Conservation (phyloP, 2,797 vertebrate species). For the Myripristis jacobus region DNA sequence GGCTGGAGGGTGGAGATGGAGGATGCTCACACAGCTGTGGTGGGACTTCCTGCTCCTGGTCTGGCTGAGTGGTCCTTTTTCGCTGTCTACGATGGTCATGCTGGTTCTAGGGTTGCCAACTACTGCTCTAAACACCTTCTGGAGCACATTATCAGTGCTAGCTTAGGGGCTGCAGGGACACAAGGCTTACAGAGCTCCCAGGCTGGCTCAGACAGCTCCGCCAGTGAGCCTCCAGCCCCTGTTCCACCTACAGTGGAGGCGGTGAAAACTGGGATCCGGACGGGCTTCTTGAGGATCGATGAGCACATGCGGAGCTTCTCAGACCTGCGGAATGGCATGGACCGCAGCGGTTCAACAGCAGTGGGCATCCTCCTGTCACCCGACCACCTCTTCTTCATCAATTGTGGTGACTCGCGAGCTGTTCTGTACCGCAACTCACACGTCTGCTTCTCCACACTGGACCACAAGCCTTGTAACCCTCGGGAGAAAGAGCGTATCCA, state of each 20-base stretch:
- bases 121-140: constrained; percentile 97
- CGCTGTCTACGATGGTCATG: constrained; percentile 97
- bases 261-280: constrained; percentile 94
- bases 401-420: constrained; percentile 97
- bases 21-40: constrained; percentile 95
- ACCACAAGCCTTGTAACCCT: constrained; percentile 99
- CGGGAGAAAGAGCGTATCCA: constrained; percentile 98
- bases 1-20: constrained; percentile 99
- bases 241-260: constrained; percentile 88
- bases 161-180: constrained; percentile 55
- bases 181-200: constrained; percentile 43
- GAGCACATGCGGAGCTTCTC: constrained; percentile 99
- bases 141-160: constrained; percentile 94
- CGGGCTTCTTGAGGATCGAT: constrained; percentile 97
- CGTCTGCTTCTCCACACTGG: constrained; percentile 97
- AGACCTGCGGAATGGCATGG: constrained; percentile 97
- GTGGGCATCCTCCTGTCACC: constrained; percentile 96
- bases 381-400: constrained; percentile 96
- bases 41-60: constrained; percentile 92
- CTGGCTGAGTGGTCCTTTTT: constrained; percentile 98
- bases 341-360: constrained; percentile 99
- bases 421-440: constrained; percentile 93
- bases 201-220: constrained; percentile 50
- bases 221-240: constrained; percentile 63
- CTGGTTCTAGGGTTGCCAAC: constrained; percentile 96